phyloP scores from a whole-genome alignment of 2,113 vertebrate genomes.

The Ramphastos sulfuratus region DNA sequence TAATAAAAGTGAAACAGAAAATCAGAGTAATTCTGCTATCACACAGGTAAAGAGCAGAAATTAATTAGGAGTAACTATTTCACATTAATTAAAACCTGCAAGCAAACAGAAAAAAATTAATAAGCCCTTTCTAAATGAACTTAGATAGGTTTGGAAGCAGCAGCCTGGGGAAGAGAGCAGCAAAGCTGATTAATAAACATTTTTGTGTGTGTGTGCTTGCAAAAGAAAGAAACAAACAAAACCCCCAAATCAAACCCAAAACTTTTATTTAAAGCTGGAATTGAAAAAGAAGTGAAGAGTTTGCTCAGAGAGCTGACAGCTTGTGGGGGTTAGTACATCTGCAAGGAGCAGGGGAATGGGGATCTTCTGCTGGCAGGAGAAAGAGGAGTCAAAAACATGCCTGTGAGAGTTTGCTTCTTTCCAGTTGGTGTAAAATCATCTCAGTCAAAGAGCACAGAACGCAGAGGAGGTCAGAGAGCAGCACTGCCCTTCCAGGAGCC shows the following conservation, averaged over 20 bases:
- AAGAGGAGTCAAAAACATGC: conserved; percentile 72
- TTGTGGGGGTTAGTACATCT: conserved; percentile 62
- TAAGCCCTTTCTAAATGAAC: not conserved
- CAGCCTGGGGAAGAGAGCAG: not conserved
- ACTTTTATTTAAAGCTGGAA: conserved; percentile 78
- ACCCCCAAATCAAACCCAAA: conserved; percentile 20
- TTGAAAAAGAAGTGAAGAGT: conserved; percentile 74
- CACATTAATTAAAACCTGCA: not conserved
- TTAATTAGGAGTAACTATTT: not conserved
- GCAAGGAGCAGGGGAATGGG: conserved; percentile 56
- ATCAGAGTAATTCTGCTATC: not conserved
- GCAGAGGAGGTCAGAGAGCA: conserved; percentile 62
- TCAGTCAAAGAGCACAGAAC: conserved; percentile 59
- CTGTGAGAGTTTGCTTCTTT: conserved; percentile 24
- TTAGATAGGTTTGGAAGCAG: not conserved
- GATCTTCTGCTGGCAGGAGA: conserved; percentile 56
- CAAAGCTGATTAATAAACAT: not conserved
- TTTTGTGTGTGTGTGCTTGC: conserved; percentile 9
- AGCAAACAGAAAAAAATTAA: not conserved
- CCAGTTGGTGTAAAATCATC: conserved; percentile 63
- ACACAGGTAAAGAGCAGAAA: not conserved
- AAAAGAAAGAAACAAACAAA: conserved; percentile 49
- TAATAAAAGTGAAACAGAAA: not conserved
- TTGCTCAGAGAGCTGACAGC: conserved; percentile 72
- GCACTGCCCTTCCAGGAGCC: conserved; percentile 1